Evolutionary conservation across 2,888 invertebrate genomes (phyloP).

Genomic region (Apamea sordens): DNA sequence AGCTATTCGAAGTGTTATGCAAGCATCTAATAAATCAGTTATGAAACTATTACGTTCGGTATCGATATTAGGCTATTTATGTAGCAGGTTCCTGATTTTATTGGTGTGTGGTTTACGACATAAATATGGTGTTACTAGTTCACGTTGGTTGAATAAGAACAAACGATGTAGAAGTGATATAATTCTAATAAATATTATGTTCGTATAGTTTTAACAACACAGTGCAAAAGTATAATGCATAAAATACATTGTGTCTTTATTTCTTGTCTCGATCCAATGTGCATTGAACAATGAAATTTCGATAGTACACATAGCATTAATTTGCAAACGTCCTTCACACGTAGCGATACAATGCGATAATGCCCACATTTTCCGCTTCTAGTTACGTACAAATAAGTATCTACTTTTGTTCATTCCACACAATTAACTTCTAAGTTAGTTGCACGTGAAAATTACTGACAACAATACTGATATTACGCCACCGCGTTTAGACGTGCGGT

Average conservation of each 20-base stretch:
- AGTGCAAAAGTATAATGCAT: not conserved
- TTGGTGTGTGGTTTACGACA: constrained; percentile 20
- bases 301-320: constrained; percentile 67
- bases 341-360: constrained; percentile 77
- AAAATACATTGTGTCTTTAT: constrained; percentile 31
- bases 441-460: constrained; percentile 81
- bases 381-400: constrained; percentile 68
- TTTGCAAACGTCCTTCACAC: constrained; percentile 76
- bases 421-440: constrained; percentile 78
- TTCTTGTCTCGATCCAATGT: constrained; percentile 40
- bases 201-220: not conserved
- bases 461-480: constrained; percentile 82
- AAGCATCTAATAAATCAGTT: constrained; percentile 74
- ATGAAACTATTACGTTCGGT: constrained; percentile 64
- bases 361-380: constrained; percentile 79
- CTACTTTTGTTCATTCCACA: constrained; percentile 73
- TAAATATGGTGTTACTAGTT: constrained; percentile 27
- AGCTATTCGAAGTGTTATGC: constrained; percentile 71
- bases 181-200: constrained; percentile 3
- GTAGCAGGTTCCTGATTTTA: constrained; percentile 27
- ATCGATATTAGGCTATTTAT: constrained; percentile 51
- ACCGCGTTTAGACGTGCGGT: constrained; percentile 79
- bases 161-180: constrained; percentile 13
- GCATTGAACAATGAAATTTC: constrained; percentile 63
- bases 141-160: constrained; percentile 17